A percentile compares a stretch with the other conserved stretches of the same genome.
Evolutionary conservation across 2,113 vertebrate genomes (phyloP).

Genomic region (Pyrgilauda ruficollis): DNA sequence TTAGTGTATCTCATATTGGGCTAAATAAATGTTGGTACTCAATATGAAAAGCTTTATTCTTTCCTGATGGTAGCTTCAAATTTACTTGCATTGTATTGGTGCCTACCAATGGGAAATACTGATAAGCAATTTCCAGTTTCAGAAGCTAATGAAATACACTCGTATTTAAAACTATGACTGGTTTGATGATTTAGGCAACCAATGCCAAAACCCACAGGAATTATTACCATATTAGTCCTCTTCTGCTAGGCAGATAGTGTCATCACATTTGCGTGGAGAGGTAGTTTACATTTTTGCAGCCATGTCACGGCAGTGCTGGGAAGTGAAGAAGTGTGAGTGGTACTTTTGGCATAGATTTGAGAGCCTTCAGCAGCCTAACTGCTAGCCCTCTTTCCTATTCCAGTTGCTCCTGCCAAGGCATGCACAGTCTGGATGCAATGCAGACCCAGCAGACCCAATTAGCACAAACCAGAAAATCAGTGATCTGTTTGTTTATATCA

Average conservation of each 20-base stretch:
- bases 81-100: background rate
- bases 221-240: background rate
- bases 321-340: background rate
- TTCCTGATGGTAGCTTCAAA: background rate
- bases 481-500: background rate
- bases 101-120: background rate
- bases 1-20: background rate
- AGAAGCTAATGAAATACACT: background rate
- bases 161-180: background rate
- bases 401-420: background rate
- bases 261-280: background rate
- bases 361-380: background rate
- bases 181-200: background rate
- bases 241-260: background rate
- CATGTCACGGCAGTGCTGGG: fast-evolving
- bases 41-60: background rate
- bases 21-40: background rate
- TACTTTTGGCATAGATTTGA: background rate
- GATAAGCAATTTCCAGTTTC: background rate
- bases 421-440: background rate
- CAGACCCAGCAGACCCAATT: background rate
- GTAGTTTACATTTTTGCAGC: background rate
- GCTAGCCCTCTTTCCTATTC: background rate
- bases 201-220: background rate
- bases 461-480: background rate